phyloP scores from a whole-genome alignment of 2,888 invertebrate species.

The Coleophora deauratella region DNA sequence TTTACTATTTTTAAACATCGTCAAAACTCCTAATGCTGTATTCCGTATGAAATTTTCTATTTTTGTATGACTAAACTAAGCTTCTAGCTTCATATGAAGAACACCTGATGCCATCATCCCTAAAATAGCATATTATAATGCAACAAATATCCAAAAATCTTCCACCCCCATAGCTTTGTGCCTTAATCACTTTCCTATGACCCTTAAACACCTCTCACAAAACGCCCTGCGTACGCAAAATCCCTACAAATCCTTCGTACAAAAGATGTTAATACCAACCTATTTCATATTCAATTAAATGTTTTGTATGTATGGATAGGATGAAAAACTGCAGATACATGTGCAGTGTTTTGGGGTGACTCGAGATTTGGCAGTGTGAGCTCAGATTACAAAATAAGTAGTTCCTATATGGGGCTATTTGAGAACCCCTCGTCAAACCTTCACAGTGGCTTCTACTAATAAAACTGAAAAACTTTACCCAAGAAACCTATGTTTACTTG shows the following conservation, averaged over 20 bases:
- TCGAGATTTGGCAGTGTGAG: too few relatives aligned
- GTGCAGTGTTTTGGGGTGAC: too few relatives aligned
- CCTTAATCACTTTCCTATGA: conserved; percentile 59
- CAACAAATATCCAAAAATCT: conserved; percentile 14
- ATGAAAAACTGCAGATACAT: too few relatives aligned
- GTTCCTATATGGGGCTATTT: conserved; percentile 20
- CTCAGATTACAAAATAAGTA: too few relatives aligned
- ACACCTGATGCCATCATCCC: conserved; percentile 40
- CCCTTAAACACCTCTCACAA: conserved; percentile 53
- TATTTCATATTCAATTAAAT: conserved; percentile 84
- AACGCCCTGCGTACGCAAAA: conserved; percentile 43
- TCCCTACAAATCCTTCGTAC: conserved; percentile 58
- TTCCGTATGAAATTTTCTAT: too few relatives aligned
- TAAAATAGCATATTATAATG: conserved; percentile 17
- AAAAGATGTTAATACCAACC: conserved; percentile 68
- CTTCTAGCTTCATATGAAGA: conserved; percentile 19
- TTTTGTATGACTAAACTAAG: too few relatives aligned
- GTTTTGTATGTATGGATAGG: conserved; percentile 43
- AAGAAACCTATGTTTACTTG: too few relatives aligned
- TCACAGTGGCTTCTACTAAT: too few relatives aligned
- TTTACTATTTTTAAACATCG: too few relatives aligned
- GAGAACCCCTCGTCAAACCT: too few relatives aligned
- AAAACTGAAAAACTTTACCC: too few relatives aligned
- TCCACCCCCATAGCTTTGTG: conserved; percentile 21
- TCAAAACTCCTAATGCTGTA: too few relatives aligned